phyloP scores from a whole-genome alignment of 2,888 invertebrate genomes.

The Chloroclystis v-ata region DNA sequence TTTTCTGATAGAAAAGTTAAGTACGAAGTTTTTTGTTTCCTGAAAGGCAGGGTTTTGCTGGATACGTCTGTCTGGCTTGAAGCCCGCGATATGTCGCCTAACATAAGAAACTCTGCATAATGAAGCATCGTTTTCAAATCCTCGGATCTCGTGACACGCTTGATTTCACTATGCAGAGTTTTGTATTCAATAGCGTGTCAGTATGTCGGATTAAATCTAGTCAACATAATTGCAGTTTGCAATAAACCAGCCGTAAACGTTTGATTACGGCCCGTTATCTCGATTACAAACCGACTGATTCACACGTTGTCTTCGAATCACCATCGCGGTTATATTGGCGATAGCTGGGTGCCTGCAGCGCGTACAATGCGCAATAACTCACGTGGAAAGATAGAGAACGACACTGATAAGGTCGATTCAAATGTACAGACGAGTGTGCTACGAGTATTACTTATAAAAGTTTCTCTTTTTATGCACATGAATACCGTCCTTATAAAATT shows the following conservation, averaged over 20 bases:
- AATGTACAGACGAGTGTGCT: too few species aligned
- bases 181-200: background rate
- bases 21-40: too few species aligned
- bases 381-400: constrained; percentile 16
- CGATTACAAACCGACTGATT: constrained; percentile 1
- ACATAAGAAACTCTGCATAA: too few species aligned
- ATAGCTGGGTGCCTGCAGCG: constrained; percentile 9
- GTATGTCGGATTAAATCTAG: background rate
- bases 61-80: too few species aligned
- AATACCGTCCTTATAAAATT: too few species aligned
- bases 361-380: constrained; percentile 17
- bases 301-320: constrained; percentile 12
- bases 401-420: too few species aligned
- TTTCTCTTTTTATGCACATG: too few species aligned
- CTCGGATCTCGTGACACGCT: background rate
- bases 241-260: background rate
- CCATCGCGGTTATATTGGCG: background rate
- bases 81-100: too few species aligned
- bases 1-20: too few species aligned
- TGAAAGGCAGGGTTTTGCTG: too few species aligned
- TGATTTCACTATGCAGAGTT: background rate
- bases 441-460: too few species aligned
- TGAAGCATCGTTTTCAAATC: too few species aligned
- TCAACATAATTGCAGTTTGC: background rate
- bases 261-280: constrained; percentile 2